Conservation (phyloP, 1,140 invertebrate genomes). For the Gyrodactylus bullatarudis region DNA sequence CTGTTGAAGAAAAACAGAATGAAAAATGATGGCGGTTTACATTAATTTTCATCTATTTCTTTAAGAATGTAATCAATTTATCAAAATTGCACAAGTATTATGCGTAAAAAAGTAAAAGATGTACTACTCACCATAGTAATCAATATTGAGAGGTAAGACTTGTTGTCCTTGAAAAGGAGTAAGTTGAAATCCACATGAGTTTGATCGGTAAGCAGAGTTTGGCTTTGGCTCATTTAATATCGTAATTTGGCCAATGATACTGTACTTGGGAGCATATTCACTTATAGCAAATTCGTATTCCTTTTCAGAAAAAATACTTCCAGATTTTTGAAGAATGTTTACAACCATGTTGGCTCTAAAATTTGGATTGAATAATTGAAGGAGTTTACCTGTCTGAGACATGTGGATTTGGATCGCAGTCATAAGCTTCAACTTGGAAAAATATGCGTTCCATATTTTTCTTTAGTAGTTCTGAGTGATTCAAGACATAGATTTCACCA, state of each 20-base stretch:
- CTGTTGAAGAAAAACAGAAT: too few relatives aligned
- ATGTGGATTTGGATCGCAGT: background rate
- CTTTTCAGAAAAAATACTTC: background rate
- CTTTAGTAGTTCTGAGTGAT: background rate
- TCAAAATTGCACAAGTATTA: too few relatives aligned
- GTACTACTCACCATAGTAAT: too few relatives aligned
- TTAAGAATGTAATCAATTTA: too few relatives aligned
- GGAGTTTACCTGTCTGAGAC: background rate
- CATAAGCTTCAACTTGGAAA: background rate
- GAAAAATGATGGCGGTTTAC: too few relatives aligned
- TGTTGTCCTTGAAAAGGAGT: too few relatives aligned
- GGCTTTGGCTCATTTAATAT: too few relatives aligned
- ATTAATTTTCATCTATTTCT: too few relatives aligned
- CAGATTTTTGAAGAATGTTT: background rate
- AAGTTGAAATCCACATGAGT: too few relatives aligned
- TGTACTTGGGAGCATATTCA: background rate
- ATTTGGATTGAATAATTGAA: background rate
- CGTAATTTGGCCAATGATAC: background rate
- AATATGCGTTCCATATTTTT: background rate
- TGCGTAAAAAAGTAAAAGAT: too few relatives aligned
- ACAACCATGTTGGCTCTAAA: background rate
- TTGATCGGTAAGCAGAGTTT: too few relatives aligned
- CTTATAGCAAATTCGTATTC: background rate
- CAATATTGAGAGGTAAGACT: too few relatives aligned
- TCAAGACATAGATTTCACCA: background rate